Percentiles rank a stretch among this genome's conserved stretches.
Conservation (phyloP, 2,888 invertebrate genomes). For the Stramonita haemastoma region DNA sequence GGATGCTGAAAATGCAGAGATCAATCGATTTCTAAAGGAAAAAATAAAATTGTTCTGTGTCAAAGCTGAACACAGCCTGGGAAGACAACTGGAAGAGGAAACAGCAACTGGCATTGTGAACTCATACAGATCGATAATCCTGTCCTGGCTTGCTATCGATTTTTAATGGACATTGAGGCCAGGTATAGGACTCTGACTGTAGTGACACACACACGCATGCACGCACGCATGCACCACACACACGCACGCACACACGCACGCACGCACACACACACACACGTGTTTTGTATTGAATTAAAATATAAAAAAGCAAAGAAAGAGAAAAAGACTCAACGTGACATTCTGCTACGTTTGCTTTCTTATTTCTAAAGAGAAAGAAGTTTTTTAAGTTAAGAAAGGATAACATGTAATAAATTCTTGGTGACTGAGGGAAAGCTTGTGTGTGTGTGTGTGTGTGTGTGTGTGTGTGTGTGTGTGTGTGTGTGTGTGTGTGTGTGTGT, state of each 20-base stretch:
- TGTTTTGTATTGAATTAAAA: background rate
- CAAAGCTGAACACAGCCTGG: too few species aligned
- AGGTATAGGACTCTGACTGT: background rate
- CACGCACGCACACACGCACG: too few species aligned
- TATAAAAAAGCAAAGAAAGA: too few species aligned
- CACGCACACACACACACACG: too few species aligned
- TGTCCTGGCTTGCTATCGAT: background rate
- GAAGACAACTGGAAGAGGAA: too few species aligned
- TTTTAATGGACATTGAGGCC: background rate
- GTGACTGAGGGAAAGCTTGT: background rate
- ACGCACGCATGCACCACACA: background rate
- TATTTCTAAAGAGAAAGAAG: background rate
- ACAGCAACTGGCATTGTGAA: background rate
- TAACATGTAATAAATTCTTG: background rate
- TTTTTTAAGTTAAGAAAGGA: background rate
- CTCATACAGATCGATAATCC: background rate
- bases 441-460: slow-evolving; percentile 16
- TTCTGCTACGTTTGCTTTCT: background rate
- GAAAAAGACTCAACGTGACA: background rate
- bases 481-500: slow-evolving; percentile 14
- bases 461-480: slow-evolving; percentile 10
- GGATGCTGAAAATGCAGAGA: too few species aligned
- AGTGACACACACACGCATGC: background rate
- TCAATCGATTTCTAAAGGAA: too few species aligned
- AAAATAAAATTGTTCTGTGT: too few species aligned